Evolutionary conservation across 2,888 invertebrate genomes (phyloP).

Genomic region (Salpingus planirostris): DNA sequence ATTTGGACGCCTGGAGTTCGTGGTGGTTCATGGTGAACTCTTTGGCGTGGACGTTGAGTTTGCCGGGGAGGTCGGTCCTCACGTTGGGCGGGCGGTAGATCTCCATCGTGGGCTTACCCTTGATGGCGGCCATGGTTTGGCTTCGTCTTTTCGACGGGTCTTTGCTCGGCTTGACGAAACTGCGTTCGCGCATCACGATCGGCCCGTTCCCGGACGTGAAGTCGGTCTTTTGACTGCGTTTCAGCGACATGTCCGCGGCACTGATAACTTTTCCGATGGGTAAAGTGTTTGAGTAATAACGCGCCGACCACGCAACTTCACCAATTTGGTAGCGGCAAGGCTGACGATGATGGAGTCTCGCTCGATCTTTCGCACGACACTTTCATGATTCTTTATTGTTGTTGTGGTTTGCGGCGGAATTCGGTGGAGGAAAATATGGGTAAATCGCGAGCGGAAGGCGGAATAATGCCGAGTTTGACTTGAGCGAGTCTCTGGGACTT

Average conservation of each 20-base stretch:
- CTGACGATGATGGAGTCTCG: neutral
- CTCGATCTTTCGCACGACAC: too few relatives aligned
- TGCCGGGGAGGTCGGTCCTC: slow-evolving; percentile 39
- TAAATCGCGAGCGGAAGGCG: too few relatives aligned
- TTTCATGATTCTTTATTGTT: neutral
- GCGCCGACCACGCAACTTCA: neutral
- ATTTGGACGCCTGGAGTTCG: slow-evolving; percentile 43
- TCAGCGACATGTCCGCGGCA: slow-evolving; percentile 26
- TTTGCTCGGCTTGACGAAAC: slow-evolving; percentile 56
- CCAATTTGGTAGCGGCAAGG: neutral
- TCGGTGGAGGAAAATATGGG: too few relatives aligned
- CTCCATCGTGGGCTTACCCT: slow-evolving; percentile 75
- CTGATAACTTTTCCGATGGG: slow-evolving; percentile 9
- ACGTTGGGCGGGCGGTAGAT: slow-evolving; percentile 77
- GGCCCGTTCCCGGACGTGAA: slow-evolving; percentile 41
- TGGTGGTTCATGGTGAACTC: slow-evolving; percentile 84
- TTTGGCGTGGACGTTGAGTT: slow-evolving; percentile 81
- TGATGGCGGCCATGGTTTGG: slow-evolving; percentile 57
- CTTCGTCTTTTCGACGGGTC: slow-evolving; percentile 56
- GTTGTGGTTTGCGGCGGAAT: too few relatives aligned
- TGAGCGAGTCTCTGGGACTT: neutral
- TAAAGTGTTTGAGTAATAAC: neutral
- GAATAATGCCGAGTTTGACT: too few relatives aligned
- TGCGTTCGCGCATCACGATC: slow-evolving; percentile 54
- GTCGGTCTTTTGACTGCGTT: slow-evolving; percentile 40